phyloP scores from a whole-genome alignment of 2,888 invertebrate species.

The Phytoseiulus persimilis region DNA sequence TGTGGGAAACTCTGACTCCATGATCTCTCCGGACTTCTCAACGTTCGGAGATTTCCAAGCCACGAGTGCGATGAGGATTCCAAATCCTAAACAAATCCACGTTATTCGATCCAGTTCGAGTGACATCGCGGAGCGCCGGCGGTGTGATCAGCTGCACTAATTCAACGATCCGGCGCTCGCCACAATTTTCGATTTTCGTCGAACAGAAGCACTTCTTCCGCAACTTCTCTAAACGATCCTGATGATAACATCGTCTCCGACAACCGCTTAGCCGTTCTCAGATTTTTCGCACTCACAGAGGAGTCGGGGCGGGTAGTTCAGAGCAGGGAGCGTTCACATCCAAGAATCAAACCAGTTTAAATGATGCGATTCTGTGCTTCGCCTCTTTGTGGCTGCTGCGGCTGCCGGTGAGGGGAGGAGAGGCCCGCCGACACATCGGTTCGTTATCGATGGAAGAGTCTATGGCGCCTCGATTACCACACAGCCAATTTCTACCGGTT shows the following conservation, averaged over 20 bases:
- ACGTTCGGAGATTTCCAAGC: neutral
- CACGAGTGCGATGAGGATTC: neutral
- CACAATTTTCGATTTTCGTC: neutral
- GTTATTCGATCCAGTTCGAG: neutral
- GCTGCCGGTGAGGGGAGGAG: neutral
- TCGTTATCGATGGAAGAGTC: no score
- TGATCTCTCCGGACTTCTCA: neutral
- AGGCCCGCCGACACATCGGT: neutral
- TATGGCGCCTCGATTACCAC: no score
- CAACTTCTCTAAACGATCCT: no score
- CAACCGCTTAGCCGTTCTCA: neutral
- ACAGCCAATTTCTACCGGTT: no score
- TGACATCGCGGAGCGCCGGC: neutral
- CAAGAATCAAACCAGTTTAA: neutral
- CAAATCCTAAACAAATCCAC: neutral
- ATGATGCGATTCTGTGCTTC: neutral
- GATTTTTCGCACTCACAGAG: neutral
- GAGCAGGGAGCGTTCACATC: neutral
- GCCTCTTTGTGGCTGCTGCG: neutral
- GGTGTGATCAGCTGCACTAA: neutral
- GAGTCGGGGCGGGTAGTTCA: neutral
- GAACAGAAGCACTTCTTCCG: neutral
- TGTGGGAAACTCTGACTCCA: slow-evolving; percentile 43
- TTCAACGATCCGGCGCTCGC: neutral
- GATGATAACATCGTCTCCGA: neutral